phyloP scores from a whole-genome alignment of 92 coral and sea anemone genomes.

The Hydrozoanthus gracilis region DNA sequence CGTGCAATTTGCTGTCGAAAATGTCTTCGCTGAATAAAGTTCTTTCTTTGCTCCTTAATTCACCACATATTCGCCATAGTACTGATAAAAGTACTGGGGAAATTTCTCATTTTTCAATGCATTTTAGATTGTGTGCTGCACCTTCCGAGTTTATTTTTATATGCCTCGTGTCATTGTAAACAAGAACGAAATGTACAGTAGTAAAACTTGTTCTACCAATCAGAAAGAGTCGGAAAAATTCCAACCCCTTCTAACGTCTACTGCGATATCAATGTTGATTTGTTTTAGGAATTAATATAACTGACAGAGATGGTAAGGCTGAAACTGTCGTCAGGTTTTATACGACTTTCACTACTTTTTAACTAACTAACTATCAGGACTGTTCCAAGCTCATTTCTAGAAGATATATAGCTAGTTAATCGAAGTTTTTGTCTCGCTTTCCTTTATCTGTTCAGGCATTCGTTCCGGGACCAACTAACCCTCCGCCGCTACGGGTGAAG shows the following conservation, averaged over 20 bases:
- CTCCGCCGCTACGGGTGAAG: slow-evolving; percentile 20
- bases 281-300: neutral
- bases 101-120: neutral
- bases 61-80: too few species aligned
- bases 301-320: neutral
- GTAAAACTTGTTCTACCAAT: neutral
- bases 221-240: neutral
- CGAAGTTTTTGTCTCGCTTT: neutral
- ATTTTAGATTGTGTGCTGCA: neutral
- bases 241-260: neutral
- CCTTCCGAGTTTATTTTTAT: neutral
- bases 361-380: too few species aligned
- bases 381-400: neutral
- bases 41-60: too few species aligned
- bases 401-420: neutral
- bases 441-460: neutral
- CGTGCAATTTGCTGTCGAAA: too few species aligned
- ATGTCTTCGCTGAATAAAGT: too few species aligned
- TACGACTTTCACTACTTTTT: neutral
- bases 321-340: neutral
- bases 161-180: neutral
- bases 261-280: neutral
- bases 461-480: neutral
- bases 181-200: neutral
- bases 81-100: too few species aligned